phyloP scores from a whole-genome alignment of 2,113 vertebrate species.

The Hippocampus comes region DNA sequence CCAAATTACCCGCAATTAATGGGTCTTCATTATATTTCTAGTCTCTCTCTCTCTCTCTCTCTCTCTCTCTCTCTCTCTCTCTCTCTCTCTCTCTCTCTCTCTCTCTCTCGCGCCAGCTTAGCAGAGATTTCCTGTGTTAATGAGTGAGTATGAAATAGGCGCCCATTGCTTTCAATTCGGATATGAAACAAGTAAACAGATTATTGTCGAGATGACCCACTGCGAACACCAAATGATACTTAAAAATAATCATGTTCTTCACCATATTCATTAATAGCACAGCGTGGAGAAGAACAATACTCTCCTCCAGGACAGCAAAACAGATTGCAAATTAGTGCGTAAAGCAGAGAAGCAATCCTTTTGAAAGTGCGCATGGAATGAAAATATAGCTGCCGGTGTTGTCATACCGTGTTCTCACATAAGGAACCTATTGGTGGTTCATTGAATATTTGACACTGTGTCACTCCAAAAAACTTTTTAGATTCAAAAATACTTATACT shows the following conservation, averaged over 20 bases:
- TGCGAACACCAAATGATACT: conserved; percentile 80
- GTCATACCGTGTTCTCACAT: conserved; percentile 43
- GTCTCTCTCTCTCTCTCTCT: conserved; percentile 2
- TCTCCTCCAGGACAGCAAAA: conserved; percentile 71
- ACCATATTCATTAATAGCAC: conserved; percentile 76
- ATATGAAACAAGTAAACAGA: conserved; percentile 78
- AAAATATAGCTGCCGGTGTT: conserved; percentile 55
- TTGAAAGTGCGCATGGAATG: conserved; percentile 41
- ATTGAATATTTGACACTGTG: conserved; percentile 36
- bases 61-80: conserved; percentile 1
- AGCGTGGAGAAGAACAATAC: conserved; percentile 71
- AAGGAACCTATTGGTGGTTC: conserved; percentile 35
- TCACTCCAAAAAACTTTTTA: conserved; percentile 28
- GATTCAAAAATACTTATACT: neutral
- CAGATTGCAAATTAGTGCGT: conserved; percentile 76
- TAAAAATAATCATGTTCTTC: conserved; percentile 83
- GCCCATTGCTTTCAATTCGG: conserved; percentile 76
- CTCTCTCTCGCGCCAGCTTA: conserved; percentile 29
- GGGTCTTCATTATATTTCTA: conserved; percentile 68
- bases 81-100: conserved; percentile 2
- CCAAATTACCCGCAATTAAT: conserved; percentile 79
- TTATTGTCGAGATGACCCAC: conserved; percentile 77
- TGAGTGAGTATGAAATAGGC: conserved; percentile 74
- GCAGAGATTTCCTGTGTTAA: conserved; percentile 68
- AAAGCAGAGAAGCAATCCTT: conserved; percentile 69